phyloP scores from a whole-genome alignment of 2,797 vertebrate species.

The Sphenopsis melanotis region DNA sequence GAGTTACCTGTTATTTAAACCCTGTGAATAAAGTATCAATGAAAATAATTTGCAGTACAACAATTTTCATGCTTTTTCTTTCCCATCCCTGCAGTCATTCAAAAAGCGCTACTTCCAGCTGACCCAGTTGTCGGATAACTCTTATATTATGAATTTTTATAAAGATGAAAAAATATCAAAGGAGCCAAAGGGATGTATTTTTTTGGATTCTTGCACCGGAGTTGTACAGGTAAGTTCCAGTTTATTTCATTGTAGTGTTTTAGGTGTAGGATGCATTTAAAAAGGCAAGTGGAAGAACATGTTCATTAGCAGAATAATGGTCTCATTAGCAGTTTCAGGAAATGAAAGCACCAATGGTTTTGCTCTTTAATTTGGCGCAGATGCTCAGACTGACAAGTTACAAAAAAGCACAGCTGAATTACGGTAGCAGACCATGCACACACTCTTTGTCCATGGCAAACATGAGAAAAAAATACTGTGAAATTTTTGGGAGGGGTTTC shows the following conservation, averaged over 20 bases:
- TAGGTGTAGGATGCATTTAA: neutral
- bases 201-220: constrained; percentile 96
- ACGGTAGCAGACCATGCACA: neutral
- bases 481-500: fast-evolving
- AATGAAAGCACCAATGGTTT: neutral
- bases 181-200: constrained; percentile 98
- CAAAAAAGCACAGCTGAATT: neutral
- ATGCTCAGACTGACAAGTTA: neutral
- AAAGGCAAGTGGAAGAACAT: neutral
- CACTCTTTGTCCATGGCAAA: neutral
- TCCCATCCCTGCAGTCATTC: constrained; percentile 83
- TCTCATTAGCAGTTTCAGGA: neutral
- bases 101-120: constrained; percentile 97
- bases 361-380: neutral
- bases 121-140: constrained; percentile 95
- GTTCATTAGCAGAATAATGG: neutral
- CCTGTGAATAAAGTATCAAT: neutral
- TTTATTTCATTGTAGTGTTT: neutral
- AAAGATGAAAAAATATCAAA: constrained; percentile 99
- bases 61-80: neutral
- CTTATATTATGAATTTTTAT: constrained; percentile 99
- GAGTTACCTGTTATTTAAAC: neutral
- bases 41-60: neutral
- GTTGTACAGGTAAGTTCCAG: constrained; percentile 88
- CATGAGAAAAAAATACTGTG: neutral